These are phyloP conservation scores for Cromileptes altivelis DNA, from an alignment of 2,113 vertebrate genomes.

Conservation along the genomic window DNA sequence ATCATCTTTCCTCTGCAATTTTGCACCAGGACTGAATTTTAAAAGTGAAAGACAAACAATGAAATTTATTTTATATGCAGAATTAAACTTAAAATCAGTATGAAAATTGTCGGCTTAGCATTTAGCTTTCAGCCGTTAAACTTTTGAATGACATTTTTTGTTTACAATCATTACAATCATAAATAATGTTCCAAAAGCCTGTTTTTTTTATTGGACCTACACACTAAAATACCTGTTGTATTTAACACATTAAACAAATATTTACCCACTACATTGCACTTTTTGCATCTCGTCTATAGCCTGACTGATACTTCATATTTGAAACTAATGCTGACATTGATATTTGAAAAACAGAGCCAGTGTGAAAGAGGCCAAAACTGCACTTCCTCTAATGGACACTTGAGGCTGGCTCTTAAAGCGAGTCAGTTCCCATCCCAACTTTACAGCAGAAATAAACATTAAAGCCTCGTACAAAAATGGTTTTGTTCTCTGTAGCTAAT, in stretches of 20 bases:
- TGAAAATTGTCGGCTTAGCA: neutral
- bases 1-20: neutral
- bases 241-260: neutral
- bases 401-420: too few relatives aligned
- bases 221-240: neutral
- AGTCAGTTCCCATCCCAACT: too few relatives aligned
- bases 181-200: too few relatives aligned
- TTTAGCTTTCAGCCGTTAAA: neutral
- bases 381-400: too few relatives aligned
- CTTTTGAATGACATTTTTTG: neutral
- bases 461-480: too few relatives aligned
- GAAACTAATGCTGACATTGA: too few relatives aligned
- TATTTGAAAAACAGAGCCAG: too few relatives aligned
- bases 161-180: too few relatives aligned
- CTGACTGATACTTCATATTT: neutral
- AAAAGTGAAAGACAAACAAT: neutral
- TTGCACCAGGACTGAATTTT: neutral
- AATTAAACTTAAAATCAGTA: neutral
- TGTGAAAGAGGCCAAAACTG: too few relatives aligned
- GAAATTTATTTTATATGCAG: neutral
- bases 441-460: too few relatives aligned
- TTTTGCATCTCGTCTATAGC: neutral
- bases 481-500: too few relatives aligned
- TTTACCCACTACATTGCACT: neutral
- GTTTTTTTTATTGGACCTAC: neutral